These are phyloP conservation scores for Nemotelus pantherinus DNA, from an alignment of 2,888 invertebrate genomes.

Conservation along the genomic window DNA sequence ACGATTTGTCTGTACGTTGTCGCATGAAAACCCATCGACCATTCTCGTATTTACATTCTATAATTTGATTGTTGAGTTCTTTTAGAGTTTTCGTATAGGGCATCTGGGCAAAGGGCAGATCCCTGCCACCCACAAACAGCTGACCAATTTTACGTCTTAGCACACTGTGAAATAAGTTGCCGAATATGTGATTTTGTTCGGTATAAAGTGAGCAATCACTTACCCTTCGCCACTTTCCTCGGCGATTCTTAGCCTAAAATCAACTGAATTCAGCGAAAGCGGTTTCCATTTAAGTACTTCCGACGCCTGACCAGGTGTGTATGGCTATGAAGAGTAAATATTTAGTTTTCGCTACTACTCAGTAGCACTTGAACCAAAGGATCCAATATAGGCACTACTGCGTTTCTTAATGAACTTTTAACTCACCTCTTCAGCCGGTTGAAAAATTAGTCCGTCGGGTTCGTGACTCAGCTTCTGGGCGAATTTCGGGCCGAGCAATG, in stretches of 20 bases:
- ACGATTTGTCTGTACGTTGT: slow-evolving; percentile 95
- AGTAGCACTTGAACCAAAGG: too few relatives aligned
- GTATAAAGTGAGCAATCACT: slow-evolving; percentile 54
- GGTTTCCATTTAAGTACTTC: slow-evolving; percentile 99
- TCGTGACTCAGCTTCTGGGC: slow-evolving; percentile 87
- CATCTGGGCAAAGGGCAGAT: slow-evolving; percentile 76
- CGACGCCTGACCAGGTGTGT: slow-evolving; percentile 82
- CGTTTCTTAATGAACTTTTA: background rate
- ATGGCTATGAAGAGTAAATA: slow-evolving; percentile 70
- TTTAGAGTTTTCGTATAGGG: slow-evolving; percentile 81
- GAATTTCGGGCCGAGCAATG: slow-evolving; percentile 85
- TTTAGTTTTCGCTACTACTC: too few relatives aligned
- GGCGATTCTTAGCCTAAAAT: slow-evolving; percentile 88
- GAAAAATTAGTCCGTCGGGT: slow-evolving; percentile 98
- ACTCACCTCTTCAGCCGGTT: slow-evolving; percentile 84
- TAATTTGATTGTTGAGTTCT: slow-evolving; percentile 89
- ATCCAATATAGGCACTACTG: background rate
- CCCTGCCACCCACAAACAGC: slow-evolving; percentile 80
- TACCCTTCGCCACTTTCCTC: slow-evolving; percentile 79
- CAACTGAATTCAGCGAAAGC: slow-evolving; percentile 90
- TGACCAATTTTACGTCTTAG: slow-evolving; percentile 75
- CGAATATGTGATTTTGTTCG: background rate
- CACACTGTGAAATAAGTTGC: slow-evolving; percentile 67
- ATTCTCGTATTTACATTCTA: slow-evolving; percentile 90
- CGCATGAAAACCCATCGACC: slow-evolving; percentile 93